Evolutionary conservation across 2,113 vertebrate species (phyloP).

Genomic region (Bettongia penicillata): DNA sequence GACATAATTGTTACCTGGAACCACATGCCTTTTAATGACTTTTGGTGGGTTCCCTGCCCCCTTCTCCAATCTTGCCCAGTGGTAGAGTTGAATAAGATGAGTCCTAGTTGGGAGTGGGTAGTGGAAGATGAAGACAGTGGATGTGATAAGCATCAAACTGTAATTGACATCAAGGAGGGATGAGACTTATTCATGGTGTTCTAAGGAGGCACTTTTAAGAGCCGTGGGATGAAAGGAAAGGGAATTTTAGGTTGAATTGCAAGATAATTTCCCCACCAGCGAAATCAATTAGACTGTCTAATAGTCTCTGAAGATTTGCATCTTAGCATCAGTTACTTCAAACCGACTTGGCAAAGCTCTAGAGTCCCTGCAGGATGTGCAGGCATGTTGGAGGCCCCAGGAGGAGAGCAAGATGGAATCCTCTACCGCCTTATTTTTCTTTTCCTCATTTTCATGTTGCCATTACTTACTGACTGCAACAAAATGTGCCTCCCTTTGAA

Average conservation of each 20-base stretch:
- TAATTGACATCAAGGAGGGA: neutral
- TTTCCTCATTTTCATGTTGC: neutral
- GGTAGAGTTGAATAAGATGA: neutral
- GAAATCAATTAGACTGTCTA: conserved; percentile 1
- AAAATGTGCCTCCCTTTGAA: neutral
- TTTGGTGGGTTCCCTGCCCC: conserved; percentile 11
- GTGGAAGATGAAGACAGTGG: accelerated
- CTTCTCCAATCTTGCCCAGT: neutral
- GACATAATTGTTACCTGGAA: neutral
- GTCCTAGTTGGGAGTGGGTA: neutral
- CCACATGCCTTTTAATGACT: conserved; percentile 35
- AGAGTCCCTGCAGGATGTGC: neutral
- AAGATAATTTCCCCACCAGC: conserved; percentile 12
- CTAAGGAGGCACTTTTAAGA: neutral
- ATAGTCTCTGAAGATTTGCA: neutral
- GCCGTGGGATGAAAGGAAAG: neutral
- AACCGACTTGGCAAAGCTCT: neutral
- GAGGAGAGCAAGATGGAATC: accelerated
- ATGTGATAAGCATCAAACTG: neutral
- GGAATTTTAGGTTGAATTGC: neutral
- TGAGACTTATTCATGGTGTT: neutral
- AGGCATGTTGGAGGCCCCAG: accelerated
- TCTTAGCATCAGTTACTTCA: neutral
- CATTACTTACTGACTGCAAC: neutral
- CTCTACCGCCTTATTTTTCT: neutral